These are phyloP conservation scores for Austrofundulus limnaeus DNA, from an alignment of 2,113 vertebrate genomes.

Conservation along the genomic window DNA sequence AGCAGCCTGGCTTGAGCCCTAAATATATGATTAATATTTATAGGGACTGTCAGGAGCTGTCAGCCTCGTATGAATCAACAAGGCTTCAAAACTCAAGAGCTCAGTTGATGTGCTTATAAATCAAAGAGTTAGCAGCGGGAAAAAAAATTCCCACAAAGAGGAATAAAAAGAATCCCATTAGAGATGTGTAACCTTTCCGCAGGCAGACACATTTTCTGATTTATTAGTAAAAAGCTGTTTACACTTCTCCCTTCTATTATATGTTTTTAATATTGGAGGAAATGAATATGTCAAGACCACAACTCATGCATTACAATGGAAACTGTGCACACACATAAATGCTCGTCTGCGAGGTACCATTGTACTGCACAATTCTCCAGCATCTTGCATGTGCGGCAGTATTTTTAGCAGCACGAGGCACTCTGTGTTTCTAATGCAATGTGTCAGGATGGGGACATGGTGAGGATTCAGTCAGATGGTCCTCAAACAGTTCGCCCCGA, in stretches of 20 bases:
- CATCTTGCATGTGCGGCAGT: slow-evolving; percentile 42
- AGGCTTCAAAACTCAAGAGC: slow-evolving; percentile 51
- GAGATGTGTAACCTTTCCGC: slow-evolving; percentile 59
- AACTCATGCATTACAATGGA: slow-evolving; percentile 53
- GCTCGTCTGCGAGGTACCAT: slow-evolving; percentile 12
- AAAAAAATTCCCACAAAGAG: slow-evolving; percentile 49
- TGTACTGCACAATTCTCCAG: slow-evolving; percentile 33
- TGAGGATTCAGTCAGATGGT: slow-evolving; percentile 70
- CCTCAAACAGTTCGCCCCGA: slow-evolving; percentile 46
- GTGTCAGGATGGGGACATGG: slow-evolving; percentile 62
- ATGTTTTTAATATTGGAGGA: slow-evolving; percentile 53
- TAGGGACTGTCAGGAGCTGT: slow-evolving; percentile 58
- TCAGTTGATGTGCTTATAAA: slow-evolving; percentile 59
- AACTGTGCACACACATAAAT: slow-evolving; percentile 21
- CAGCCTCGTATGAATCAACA: slow-evolving; percentile 64
- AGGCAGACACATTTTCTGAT: slow-evolving; percentile 34
- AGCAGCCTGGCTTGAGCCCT: slow-evolving; percentile 40
- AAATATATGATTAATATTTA: slow-evolving; percentile 72
- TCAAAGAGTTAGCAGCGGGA: slow-evolving; percentile 39
- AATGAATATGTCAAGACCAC: slow-evolving; percentile 54
- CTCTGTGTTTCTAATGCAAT: slow-evolving; percentile 34
- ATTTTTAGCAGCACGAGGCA: slow-evolving; percentile 62
- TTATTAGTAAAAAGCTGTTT: slow-evolving; percentile 45
- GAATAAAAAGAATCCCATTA: slow-evolving; percentile 56
- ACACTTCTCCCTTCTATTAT: slow-evolving; percentile 48